phyloP scores from a whole-genome alignment of 2,888 invertebrate genomes.

The Gnatocerus cornutus region DNA sequence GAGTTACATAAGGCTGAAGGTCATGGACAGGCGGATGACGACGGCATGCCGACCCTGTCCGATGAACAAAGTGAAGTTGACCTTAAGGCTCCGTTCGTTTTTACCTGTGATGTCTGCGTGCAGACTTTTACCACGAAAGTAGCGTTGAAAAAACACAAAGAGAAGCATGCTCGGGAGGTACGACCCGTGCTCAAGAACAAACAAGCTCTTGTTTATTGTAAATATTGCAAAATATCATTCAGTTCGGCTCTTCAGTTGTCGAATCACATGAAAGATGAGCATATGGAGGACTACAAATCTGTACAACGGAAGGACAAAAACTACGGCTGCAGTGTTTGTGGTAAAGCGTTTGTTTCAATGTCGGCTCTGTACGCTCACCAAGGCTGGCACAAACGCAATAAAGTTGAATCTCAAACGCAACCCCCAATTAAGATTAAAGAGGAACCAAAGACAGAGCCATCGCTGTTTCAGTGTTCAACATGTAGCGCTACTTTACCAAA shows the following conservation, averaged over 20 bases:
- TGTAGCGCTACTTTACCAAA: conserved; percentile 63
- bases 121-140: conserved; percentile 69
- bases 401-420: conserved; percentile 64
- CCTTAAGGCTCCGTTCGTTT: conserved; percentile 57
- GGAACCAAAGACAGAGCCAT: conserved; percentile 59
- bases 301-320: conserved; percentile 49
- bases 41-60: conserved; percentile 52
- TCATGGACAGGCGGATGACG: conserved; percentile 51
- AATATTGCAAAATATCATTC: conserved; percentile 66
- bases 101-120: conserved; percentile 70
- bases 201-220: conserved; percentile 60
- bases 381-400: conserved; percentile 76
- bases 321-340: conserved; percentile 78
- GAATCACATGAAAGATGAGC: conserved; percentile 66
- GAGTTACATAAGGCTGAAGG: conserved; percentile 75
- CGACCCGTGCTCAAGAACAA: conserved; percentile 35
- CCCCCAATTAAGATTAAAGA: conserved; percentile 49
- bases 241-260: conserved; percentile 56
- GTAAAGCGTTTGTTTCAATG: conserved; percentile 75
- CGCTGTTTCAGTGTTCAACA: conserved; percentile 61
- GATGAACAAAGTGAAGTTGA: conserved; percentile 54
- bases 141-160: conserved; percentile 69
- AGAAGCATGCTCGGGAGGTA: conserved; percentile 59
- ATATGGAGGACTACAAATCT: conserved; percentile 57
- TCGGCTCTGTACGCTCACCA: conserved; percentile 77